Conservation (phyloP, 2,888 invertebrate species). For the Diadromus collaris region DNA sequence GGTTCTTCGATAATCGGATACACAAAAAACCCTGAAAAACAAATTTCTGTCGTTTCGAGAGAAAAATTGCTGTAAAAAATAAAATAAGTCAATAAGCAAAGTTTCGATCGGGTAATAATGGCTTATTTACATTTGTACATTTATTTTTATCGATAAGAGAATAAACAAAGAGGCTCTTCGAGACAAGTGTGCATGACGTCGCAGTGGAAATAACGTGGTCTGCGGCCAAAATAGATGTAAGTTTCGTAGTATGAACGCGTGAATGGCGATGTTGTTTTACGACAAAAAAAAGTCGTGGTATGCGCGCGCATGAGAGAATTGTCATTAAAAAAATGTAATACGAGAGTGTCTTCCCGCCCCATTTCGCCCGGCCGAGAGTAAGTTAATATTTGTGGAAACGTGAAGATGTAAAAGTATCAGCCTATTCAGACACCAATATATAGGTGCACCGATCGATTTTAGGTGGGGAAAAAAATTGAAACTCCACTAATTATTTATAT, state of each 20-base stretch:
- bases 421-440: neutral
- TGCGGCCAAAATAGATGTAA: conserved; percentile 24
- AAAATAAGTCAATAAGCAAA: neutral
- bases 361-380: no score
- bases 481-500: neutral
- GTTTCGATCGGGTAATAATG: neutral
- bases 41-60: neutral
- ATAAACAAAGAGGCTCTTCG: conserved; percentile 9
- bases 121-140: neutral
- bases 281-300: conserved; percentile 15
- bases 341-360: neutral
- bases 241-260: conserved; percentile 12
- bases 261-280: conserved; percentile 16
- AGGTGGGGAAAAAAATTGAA: neutral
- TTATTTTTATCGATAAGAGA: neutral
- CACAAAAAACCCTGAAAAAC: neutral
- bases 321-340: conserved; percentile 11
- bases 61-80: neutral
- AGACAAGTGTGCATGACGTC: conserved; percentile 16
- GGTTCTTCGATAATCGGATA: neutral
- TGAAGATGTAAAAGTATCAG: neutral
- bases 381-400: conserved; percentile 13
- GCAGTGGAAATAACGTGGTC: conserved; percentile 43
- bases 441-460: conserved; percentile 6
- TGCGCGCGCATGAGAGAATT: conserved; percentile 16